phyloP scores from a whole-genome alignment of 2,113 vertebrate genomes.

The Eptesicus fuscus region DNA sequence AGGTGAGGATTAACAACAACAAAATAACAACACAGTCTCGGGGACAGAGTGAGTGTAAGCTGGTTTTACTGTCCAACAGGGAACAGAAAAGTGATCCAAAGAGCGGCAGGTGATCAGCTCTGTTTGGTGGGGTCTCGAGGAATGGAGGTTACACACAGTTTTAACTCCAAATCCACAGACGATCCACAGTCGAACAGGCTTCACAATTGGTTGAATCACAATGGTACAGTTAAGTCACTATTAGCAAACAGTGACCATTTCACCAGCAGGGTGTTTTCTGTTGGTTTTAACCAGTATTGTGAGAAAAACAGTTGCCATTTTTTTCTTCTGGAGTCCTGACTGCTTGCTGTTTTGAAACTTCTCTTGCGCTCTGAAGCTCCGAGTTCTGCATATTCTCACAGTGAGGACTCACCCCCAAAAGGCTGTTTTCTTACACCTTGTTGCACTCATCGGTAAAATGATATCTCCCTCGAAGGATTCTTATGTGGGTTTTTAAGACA shows the following conservation, averaged over 20 bases:
- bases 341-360: neutral
- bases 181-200: neutral
- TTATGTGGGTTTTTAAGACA: neutral
- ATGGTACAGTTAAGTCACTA: neutral
- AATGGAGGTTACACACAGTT: neutral
- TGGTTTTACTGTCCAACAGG: neutral
- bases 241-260: neutral
- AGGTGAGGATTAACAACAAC: no score
- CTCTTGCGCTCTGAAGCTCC: neutral
- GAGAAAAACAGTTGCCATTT: neutral
- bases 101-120: neutral
- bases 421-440: neutral
- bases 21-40: neutral
- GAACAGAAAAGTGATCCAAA: neutral
- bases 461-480: neutral
- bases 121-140: neutral
- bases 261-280: neutral
- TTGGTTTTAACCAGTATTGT: neutral
- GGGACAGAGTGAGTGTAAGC: neutral
- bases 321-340: neutral
- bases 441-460: neutral
- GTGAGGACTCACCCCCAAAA: neutral
- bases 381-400: neutral
- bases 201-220: neutral
- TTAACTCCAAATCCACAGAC: neutral